These are phyloP conservation scores for Mesocricetus auratus DNA, from an alignment of 2,113 vertebrate genomes.

Conservation along the genomic window DNA sequence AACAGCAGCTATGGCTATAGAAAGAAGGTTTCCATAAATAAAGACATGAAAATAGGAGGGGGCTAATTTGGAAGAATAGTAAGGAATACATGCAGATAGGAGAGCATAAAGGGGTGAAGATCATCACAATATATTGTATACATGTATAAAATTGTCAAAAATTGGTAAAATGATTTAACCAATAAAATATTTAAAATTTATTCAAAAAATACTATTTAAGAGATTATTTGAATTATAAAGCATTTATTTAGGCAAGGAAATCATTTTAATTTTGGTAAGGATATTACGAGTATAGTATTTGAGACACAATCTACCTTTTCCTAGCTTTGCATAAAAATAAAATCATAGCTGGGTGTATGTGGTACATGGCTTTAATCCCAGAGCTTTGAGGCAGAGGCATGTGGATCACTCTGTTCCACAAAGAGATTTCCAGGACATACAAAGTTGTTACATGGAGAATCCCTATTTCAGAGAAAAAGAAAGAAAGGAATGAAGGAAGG, in stretches of 20 bases:
- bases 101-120: not conserved
- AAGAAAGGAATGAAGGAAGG: not conserved
- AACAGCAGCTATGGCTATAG: not conserved
- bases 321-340: not conserved
- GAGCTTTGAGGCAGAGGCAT: not conserved
- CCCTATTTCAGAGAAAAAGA: not conserved
- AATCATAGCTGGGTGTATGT: not conserved
- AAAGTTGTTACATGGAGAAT: not conserved
- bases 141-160: not conserved
- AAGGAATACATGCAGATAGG: not conserved
- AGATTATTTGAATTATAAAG: not conserved
- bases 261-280: not conserved
- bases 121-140: not conserved
- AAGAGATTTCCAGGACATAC: not conserved
- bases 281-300: not conserved
- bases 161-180: not conserved
- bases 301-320: not conserved
- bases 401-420: not conserved
- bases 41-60: not conserved
- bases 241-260: not conserved
- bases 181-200: not conserved
- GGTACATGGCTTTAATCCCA: not conserved
- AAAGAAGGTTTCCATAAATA: not conserved
- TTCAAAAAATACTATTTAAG: not conserved
- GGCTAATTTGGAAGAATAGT: not conserved